Evolutionary conservation across 2,888 invertebrate genomes (phyloP).

Genomic region (Lamellibrachia columna): DNA sequence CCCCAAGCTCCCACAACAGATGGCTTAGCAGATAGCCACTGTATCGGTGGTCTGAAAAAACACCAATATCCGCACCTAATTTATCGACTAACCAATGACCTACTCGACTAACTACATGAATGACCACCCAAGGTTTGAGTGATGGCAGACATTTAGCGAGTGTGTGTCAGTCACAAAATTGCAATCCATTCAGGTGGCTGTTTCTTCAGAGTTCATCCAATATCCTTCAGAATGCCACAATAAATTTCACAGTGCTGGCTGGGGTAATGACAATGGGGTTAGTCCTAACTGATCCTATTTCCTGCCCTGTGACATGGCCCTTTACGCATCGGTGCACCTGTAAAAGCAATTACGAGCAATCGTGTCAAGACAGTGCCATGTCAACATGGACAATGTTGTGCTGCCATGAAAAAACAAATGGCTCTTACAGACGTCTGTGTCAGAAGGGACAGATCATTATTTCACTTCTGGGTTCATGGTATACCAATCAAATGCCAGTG

Average conservation of each 20-base stretch:
- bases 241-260: neutral
- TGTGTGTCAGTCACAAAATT: neutral
- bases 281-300: constrained; percentile 7
- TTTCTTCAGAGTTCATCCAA: neutral
- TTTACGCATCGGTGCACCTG: neutral
- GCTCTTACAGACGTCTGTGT: neutral
- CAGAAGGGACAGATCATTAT: neutral
- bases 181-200: neutral
- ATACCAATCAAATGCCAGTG: neutral
- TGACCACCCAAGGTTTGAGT: neutral
- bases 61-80: neutral
- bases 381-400: neutral
- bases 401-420: neutral
- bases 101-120: neutral
- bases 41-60: neutral
- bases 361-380: neutral
- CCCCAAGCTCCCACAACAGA: neutral
- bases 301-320: neutral
- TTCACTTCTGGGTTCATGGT: neutral
- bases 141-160: neutral
- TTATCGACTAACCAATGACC: neutral
- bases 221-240: neutral
- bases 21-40: neutral
- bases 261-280: constrained; percentile 8
- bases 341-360: neutral